phyloP scores from a whole-genome alignment of 2,113 vertebrate genomes.

The Hippocampus mohnikei region DNA sequence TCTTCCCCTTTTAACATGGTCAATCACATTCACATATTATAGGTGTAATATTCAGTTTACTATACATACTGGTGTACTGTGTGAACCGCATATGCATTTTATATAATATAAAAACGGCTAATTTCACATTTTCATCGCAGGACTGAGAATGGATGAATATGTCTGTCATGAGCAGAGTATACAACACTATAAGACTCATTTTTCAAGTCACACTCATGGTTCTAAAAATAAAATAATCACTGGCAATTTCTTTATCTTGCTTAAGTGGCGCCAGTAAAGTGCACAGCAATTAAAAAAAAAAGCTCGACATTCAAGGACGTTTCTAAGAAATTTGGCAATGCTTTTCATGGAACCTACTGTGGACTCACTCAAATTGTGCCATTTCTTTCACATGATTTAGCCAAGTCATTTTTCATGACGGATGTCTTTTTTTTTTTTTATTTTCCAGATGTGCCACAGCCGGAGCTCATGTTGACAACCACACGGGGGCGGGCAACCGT shows the following conservation, averaged over 20 bases:
- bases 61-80: neutral
- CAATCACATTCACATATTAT: neutral
- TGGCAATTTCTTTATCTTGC: neutral
- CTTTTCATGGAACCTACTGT: neutral
- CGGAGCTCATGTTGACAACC: conserved; percentile 91
- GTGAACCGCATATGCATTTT: neutral
- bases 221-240: neutral
- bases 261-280: neutral
- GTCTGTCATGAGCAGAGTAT: neutral
- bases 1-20: neutral
- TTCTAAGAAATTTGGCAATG: neutral
- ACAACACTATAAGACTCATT: neutral
- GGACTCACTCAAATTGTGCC: neutral
- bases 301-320: no score
- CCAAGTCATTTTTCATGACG: neutral
- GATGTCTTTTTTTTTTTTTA: neutral
- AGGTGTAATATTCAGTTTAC: neutral
- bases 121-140: neutral
- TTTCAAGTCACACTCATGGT: neutral
- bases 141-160: neutral
- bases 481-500: conserved; percentile 84
- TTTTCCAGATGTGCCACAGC: conserved; percentile 79
- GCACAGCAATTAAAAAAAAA: neutral
- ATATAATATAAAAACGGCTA: neutral
- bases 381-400: neutral